Evolutionary conservation across 64 coral and sea anemone species (phyloP), one percentile per base, ranked within the genome.

Genomic region (Montipora foliosa): DNA sequence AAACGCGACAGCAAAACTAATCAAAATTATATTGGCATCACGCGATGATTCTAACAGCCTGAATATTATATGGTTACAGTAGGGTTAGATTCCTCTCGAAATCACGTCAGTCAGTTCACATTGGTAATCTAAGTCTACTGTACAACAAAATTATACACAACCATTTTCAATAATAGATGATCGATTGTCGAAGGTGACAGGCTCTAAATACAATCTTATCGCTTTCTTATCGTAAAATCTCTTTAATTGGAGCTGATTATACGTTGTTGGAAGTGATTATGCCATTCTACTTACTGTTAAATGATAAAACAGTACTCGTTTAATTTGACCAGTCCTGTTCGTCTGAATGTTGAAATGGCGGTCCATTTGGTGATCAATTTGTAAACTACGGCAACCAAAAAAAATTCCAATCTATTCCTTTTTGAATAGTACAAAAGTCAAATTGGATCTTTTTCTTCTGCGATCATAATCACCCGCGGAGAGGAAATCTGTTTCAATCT

Each of bases 1-100:
- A 86, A 50, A 3, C 44, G 46, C 45, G 50, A 57, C 53, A 11
- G 11, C 53, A 57, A 57, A 37, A 57, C 11, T 57, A 57, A 57
- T 57, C 53, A 8, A 8, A 86, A 86, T 86, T 72, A 86, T 8
- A 86, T 6, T 47, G 66, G 46, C 25, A 86, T 24, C 82, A 50
- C 22, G 64, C 17, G 6, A 6, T 8, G 53, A 57, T 57, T 57
- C 53, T 57, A 57, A 57, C 6, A 11, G 0, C 53, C 37, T 2
- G 37, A 37, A 37, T 37, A 37, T 37, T 2, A 37, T 37, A 37
- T 37, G 37, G 37, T 37, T 37, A 37, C 37, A 37, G 37, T 37
- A 37, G 37, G 37, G 37, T 37, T 37, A 37, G 37, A 37, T 37
- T 37, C 37, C 37, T 37, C 37, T 37, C 37, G 37, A 37, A 37